A percentile compares a stretch with the other conserved stretches of the same genome.
Evolutionary conservation across 2,113 vertebrate species (phyloP).

Genomic region (Phylloscopus trochilus): DNA sequence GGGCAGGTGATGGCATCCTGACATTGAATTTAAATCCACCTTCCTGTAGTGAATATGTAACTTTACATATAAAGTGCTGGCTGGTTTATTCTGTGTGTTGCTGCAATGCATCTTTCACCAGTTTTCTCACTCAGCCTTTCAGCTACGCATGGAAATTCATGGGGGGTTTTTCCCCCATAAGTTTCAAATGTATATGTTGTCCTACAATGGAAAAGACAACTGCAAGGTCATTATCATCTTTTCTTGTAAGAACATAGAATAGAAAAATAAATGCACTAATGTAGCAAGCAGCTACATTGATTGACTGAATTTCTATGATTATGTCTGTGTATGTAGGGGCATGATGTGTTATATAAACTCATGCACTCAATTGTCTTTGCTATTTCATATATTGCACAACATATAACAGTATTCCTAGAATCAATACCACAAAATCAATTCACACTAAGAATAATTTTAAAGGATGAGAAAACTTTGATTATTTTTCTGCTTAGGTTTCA

Average conservation of each 20-base stretch:
- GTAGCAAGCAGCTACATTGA: not conserved
- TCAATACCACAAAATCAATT: constrained; percentile 29
- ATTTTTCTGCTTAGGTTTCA: constrained; percentile 40
- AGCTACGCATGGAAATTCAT: not conserved
- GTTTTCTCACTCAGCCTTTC: not conserved
- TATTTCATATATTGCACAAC: not conserved
- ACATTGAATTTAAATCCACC: not conserved
- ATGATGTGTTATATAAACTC: not conserved
- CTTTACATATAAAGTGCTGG: not conserved
- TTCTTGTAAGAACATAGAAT: not conserved
- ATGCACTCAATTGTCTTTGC: not conserved
- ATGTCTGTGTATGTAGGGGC: not conserved
- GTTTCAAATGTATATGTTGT: not conserved
- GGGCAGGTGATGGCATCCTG: not conserved
- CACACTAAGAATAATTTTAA: not conserved
- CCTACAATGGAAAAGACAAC: not conserved
- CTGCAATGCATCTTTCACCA: not conserved
- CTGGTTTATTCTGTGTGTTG: not conserved
- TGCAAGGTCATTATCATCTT: not conserved
- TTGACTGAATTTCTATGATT: not conserved
- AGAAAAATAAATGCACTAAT: not conserved
- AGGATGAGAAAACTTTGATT: constrained; percentile 37
- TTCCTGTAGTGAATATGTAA: not conserved
- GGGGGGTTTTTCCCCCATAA: not conserved
- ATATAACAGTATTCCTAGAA: not conserved